Base-by-base conservation (phyloP, 2,113 vertebrate species). In the Eleginops maclovinus region DNA sequence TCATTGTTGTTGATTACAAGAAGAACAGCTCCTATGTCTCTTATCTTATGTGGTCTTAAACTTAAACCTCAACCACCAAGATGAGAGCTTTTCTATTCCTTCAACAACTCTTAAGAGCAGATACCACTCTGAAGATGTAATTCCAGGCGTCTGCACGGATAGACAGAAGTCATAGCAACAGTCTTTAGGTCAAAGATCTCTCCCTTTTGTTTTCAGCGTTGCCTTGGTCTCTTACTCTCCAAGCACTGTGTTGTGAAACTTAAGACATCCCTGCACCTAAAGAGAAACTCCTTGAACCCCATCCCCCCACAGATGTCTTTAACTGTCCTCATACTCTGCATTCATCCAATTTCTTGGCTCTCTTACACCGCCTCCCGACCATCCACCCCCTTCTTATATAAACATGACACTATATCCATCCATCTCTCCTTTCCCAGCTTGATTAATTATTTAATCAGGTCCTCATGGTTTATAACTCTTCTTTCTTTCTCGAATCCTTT, bases 401-500 rank as follows among this genome's bases (percentile, higher is more conserved):
- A 92, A 91, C 88, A 68, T 55, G 89, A 93, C 79, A 88, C 93
- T 31, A 28, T 56, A 28, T 56, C 62, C 44, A 41, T 77, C 75
- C 74, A 77, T 81, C 90, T 93, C 91, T 87, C 43, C 83, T 93
- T 91, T 89, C 92, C 78, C 71, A 65, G 85, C 54, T 26, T 31
- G 79, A 91, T 95, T 79, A 94, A 94, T 95, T 91, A 94, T 95
- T 94, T 67, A 95, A 59, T 90, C 16, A 9, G 41, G 50, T 76
- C 53, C 58, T 83, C 67, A 53, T 59, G 67, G 69, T 82, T 72
- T 51, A 66, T 60, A 71, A 61, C 76, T 81, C 72, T 50, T 72
- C 65, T 75, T 70, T 74, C 72, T 54, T 31, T 51, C 28, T 64
- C 31, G 31, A 36, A 36, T 36, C 28, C 43, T 84, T 28, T 63